phyloP scores from a whole-genome alignment of 2,113 vertebrate species.

The Ascaphus truei region DNA sequence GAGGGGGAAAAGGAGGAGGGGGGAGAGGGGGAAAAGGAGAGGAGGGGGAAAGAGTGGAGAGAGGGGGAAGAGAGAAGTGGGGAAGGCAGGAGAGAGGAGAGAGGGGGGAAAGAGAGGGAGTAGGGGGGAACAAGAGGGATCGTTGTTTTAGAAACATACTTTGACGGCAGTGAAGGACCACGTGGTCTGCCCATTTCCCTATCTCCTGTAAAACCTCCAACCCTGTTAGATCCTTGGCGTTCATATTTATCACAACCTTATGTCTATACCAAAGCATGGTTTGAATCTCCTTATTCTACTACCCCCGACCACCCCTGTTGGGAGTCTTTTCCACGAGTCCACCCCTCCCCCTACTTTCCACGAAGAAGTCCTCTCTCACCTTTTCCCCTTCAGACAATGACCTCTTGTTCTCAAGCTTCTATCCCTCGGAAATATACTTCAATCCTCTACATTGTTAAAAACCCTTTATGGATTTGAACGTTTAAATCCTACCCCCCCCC shows the following conservation, averaged over 20 bases:
- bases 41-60: background rate
- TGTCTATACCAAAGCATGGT: no score
- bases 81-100: background rate
- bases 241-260: no score
- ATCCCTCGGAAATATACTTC: no score
- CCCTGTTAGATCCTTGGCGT: no score
- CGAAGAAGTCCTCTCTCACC: rapidly evolving
- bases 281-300: background rate
- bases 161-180: no score
- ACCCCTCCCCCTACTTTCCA: rapidly evolving
- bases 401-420: no score
- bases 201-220: no score
- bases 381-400: background rate
- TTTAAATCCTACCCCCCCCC: background rate
- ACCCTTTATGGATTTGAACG: no score
- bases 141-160: no score
- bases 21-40: background rate
- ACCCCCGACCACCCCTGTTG: background rate
- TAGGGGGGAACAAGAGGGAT: background rate
- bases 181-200: no score
- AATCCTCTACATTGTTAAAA: no score
- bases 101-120: background rate
- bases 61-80: background rate
- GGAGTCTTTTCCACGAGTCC: background rate
- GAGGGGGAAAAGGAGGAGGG: background rate